phyloP scores from a whole-genome alignment of 2,888 invertebrate genomes.

The Caenorhabditis uteleia region DNA sequence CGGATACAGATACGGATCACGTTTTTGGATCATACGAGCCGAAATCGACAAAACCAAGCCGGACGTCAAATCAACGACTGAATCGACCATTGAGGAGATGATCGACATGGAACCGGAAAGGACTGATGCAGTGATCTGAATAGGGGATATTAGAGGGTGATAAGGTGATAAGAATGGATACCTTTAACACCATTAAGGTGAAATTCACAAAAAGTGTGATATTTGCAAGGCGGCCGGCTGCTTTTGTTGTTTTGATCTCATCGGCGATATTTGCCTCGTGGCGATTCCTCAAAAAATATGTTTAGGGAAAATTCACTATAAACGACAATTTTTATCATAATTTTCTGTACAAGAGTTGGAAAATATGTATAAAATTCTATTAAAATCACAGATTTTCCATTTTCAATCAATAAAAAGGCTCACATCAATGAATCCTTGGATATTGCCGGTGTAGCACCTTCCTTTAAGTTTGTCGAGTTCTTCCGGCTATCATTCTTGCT shows the following conservation, averaged over 20 bases:
- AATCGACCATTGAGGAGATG: slow-evolving; percentile 72
- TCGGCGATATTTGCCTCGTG: slow-evolving; percentile 1
- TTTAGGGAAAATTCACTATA: background rate
- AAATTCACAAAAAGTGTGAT: slow-evolving; percentile 62
- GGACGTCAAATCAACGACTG: slow-evolving; percentile 72
- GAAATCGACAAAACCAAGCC: slow-evolving; percentile 40
- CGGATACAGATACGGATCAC: slow-evolving; percentile 72
- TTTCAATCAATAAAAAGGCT: background rate
- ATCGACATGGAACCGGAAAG: slow-evolving; percentile 73
- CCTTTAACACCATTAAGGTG: slow-evolving; percentile 70
- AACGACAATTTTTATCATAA: too few species aligned
- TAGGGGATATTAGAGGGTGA: too few species aligned
- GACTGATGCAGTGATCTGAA: slow-evolving; percentile 71
- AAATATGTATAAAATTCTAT: background rate
- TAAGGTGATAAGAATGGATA: slow-evolving; percentile 65
- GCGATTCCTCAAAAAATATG: background rate
- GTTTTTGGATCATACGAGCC: slow-evolving; percentile 69
- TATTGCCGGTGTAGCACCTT: background rate
- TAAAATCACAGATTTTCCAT: background rate
- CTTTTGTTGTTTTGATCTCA: slow-evolving; percentile 13
- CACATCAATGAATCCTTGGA: background rate
- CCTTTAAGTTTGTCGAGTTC: background rate
- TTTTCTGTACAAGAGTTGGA: background rate
- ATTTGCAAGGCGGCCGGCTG: slow-evolving; percentile 47
- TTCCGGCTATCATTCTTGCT: background rate